These are phyloP conservation scores for Linepithema humile DNA, from an alignment of 1,140 invertebrate genomes.

Conservation along the genomic window DNA sequence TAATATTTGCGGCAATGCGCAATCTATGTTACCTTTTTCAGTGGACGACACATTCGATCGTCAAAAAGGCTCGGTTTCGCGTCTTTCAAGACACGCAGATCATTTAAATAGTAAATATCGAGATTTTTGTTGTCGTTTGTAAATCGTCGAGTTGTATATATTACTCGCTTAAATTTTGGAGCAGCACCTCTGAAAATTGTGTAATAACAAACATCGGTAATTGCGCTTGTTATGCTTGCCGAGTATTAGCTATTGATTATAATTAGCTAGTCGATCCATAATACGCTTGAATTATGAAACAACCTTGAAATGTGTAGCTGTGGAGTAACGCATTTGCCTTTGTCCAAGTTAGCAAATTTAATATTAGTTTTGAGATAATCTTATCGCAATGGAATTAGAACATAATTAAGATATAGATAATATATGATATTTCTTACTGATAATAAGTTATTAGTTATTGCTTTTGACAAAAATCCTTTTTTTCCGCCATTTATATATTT, in stretches of 20 bases:
- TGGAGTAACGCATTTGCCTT: neutral
- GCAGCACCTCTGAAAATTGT: neutral
- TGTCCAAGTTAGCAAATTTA: neutral
- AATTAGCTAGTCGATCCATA: neutral
- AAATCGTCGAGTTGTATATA: neutral
- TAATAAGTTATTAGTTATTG: neutral
- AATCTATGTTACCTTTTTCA: slow-evolving; percentile 32
- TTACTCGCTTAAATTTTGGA: neutral
- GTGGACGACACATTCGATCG: neutral
- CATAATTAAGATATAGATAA: neutral
- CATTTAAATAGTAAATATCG: slow-evolving; percentile 57
- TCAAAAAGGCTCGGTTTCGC: slow-evolving; percentile 20
- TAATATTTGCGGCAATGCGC: neutral
- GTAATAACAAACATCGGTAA: neutral
- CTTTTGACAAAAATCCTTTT: neutral
- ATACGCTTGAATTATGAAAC: neutral
- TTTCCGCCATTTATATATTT: neutral
- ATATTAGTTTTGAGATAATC: neutral
- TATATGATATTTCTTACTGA: neutral
- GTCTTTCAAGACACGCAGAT: slow-evolving; percentile 26
- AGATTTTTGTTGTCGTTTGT: neutral
- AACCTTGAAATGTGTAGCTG: neutral
- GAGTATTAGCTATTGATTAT: neutral
- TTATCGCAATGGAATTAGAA: neutral
- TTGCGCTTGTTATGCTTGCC: neutral